Conservation (phyloP, 1,140 invertebrate genomes). For the Elymnias hypermnestra region DNA sequence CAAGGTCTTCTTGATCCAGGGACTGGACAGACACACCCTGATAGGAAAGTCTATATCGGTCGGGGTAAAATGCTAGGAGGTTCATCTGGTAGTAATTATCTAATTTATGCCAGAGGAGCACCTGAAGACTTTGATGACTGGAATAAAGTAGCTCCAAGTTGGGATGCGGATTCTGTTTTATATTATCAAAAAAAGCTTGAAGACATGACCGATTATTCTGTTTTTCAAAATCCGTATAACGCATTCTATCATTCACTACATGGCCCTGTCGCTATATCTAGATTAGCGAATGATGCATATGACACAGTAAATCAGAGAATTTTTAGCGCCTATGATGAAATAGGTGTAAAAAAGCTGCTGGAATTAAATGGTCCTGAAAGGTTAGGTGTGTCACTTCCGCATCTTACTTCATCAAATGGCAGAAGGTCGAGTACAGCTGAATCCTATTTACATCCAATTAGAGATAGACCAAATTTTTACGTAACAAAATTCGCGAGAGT, state of each 20-base stretch:
- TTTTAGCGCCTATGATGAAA: conserved; percentile 43
- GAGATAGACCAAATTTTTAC: conserved; percentile 76
- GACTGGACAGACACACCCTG: conserved; percentile 35
- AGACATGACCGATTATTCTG: conserved; percentile 43
- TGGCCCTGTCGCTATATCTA: conserved; percentile 47
- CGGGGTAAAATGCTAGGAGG: conserved; percentile 82
- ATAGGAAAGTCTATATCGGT: conserved; percentile 27
- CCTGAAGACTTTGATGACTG: conserved; percentile 86
- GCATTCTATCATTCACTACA: conserved; percentile 42
- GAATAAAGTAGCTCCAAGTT: conserved; percentile 78
- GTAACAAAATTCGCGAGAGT: conserved; percentile 48
- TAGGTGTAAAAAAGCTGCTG: conserved; percentile 43
- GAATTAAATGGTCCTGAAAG: conserved; percentile 50
- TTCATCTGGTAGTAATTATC: conserved; percentile 85
- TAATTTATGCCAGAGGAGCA: conserved; percentile 88
- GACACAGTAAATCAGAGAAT: conserved; percentile 35
- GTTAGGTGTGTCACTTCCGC: conserved; percentile 45
- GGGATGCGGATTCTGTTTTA: conserved; percentile 85
- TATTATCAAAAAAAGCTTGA: conserved; percentile 60
- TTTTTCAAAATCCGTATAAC: conserved; percentile 38
- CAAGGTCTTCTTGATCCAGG: conserved; percentile 35
- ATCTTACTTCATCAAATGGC: conserved; percentile 79
- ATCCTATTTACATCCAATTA: conserved; percentile 77
- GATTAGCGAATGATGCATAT: conserved; percentile 33
- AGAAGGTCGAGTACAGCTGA: conserved; percentile 79